Evolutionary conservation across 2,113 vertebrate species (phyloP).

Genomic region (Cephalopterus ornatus): DNA sequence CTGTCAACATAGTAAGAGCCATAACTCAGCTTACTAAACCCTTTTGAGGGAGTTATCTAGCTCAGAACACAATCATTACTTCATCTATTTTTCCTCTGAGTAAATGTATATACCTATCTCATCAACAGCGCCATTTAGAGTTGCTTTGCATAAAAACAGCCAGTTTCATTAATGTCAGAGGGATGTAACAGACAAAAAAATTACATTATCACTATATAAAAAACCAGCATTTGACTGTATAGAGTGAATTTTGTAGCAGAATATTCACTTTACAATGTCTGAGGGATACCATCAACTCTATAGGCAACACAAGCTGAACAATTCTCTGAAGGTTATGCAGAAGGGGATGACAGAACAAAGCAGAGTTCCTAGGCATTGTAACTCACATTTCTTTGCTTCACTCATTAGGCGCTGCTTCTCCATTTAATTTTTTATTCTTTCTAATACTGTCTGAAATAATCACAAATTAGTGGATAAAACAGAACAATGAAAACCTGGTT

Average conservation of each 20-base stretch:
- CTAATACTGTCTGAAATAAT: constrained; percentile 15
- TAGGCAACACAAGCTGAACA: neutral
- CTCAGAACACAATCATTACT: neutral
- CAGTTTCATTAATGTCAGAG: neutral
- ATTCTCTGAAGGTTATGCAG: neutral
- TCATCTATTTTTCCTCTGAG: neutral
- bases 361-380: neutral
- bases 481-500: constrained; percentile 43
- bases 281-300: neutral
- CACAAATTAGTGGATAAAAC: constrained; percentile 41
- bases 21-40: neutral
- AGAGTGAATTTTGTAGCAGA: neutral
- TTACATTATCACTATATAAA: neutral
- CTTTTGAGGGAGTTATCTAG: neutral
- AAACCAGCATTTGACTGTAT: neutral
- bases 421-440: constrained; percentile 21
- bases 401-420: neutral
- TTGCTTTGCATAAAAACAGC: neutral
- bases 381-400: neutral
- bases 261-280: neutral
- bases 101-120: neutral
- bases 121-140: neutral
- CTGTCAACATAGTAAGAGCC: neutral
- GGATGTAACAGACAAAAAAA: neutral
- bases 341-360: neutral